phyloP scores from a whole-genome alignment of 1,140 invertebrate species.

The Drosophila orena region DNA sequence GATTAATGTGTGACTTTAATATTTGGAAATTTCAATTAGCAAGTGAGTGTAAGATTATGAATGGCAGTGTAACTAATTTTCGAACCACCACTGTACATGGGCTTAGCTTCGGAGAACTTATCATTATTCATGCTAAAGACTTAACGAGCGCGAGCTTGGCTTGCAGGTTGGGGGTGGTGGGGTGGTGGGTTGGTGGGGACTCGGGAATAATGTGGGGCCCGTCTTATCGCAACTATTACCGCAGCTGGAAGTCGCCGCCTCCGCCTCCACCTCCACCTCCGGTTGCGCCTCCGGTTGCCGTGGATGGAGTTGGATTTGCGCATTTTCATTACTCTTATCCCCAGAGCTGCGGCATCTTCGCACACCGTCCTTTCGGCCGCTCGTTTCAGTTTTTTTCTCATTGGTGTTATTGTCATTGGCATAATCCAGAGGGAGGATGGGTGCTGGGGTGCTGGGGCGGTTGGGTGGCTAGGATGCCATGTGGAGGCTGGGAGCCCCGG shows the following conservation, averaged over 20 bases:
- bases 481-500: slow-evolving; percentile 30
- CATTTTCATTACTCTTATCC: slow-evolving; percentile 73
- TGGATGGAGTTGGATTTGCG: slow-evolving; percentile 64
- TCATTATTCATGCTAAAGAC: slow-evolving; percentile 84
- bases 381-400: slow-evolving; percentile 28
- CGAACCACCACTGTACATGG: slow-evolving; percentile 11
- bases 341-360: slow-evolving; percentile 12
- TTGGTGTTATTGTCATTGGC: slow-evolving; percentile 79
- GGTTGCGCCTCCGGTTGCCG: slow-evolving; percentile 39
- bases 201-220: slow-evolving; percentile 15
- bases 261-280: neutral
- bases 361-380: slow-evolving; percentile 16
- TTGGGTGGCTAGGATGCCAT: neutral
- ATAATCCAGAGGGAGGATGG: slow-evolving; percentile 53
- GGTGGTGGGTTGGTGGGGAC: neutral
- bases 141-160: slow-evolving; percentile 74
- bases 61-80: neutral
- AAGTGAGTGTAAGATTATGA: neutral
- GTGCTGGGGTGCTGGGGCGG: neutral
- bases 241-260: slow-evolving; percentile 42
- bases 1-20: too few relatives aligned
- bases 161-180: slow-evolving; percentile 15
- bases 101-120: slow-evolving; percentile 68
- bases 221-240: slow-evolving; percentile 78
- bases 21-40: neutral